Evolutionary conservation across 2,797 vertebrate genomes (phyloP).

Genomic region (Dendrocincla fuliginosa): DNA sequence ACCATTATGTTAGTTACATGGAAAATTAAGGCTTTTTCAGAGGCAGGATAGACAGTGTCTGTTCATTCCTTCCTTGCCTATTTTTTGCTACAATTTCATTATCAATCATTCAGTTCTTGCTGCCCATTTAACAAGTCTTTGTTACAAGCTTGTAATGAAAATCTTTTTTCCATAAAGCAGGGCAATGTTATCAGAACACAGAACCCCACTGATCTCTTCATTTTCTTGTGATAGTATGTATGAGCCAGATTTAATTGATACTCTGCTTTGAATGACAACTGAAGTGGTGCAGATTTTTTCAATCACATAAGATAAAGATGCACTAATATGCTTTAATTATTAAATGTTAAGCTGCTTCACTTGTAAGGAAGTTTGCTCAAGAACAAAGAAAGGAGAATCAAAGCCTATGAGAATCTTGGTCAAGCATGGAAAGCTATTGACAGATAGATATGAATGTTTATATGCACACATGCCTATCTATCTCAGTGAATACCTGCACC

Average conservation of each 20-base stretch:
- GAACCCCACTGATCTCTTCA: not conserved
- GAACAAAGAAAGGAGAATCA: not conserved
- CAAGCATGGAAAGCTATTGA: not conserved
- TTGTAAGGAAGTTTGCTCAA: not conserved
- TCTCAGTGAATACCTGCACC: not conserved
- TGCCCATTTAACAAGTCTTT: not conserved
- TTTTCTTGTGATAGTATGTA: not conserved
- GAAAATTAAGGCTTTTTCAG: not conserved
- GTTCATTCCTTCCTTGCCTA: not conserved
- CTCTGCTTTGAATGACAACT: not conserved
- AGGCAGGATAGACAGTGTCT: not conserved
- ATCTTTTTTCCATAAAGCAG: not conserved
- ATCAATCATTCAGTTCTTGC: fast-evolving
- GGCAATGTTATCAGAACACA: not conserved
- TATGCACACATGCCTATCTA: not conserved
- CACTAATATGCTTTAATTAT: not conserved
- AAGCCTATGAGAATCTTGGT: not conserved
- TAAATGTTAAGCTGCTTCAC: not conserved
- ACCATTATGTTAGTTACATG: not conserved
- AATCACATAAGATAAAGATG: not conserved
- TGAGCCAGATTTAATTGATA: not conserved
- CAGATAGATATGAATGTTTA: not conserved
- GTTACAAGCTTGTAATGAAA: not conserved
- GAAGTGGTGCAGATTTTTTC: not conserved
- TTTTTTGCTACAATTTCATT: not conserved